A percentile compares a stretch with the other conserved stretches of the same genome.
These are phyloP conservation scores for Patella caerulea DNA, from an alignment of 2,888 invertebrate species.

Conservation along the genomic window DNA sequence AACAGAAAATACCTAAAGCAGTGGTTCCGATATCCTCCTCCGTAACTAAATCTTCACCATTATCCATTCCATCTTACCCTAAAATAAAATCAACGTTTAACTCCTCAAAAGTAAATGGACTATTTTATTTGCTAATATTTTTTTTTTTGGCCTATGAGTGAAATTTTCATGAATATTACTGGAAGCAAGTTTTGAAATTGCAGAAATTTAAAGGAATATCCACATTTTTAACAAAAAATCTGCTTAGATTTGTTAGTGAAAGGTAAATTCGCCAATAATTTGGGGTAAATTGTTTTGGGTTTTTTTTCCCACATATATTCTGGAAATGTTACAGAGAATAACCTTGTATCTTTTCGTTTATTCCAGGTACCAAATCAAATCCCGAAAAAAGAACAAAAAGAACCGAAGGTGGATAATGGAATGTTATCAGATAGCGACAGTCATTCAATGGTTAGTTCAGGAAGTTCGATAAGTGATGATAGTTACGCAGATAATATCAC, in stretches of 20 bases:
- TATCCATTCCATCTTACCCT: conserved; percentile 13
- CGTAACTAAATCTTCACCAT: conserved; percentile 22
- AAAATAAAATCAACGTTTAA: neutral
- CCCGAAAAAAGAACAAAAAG: neutral
- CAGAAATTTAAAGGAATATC: too few relatives aligned
- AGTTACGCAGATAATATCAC: conserved; percentile 26
- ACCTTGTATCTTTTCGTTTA: neutral
- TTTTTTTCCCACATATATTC: too few relatives aligned
- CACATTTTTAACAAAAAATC: too few relatives aligned
- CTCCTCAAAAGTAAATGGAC: neutral
- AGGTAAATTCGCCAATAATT: too few relatives aligned
- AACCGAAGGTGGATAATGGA: conserved; percentile 21
- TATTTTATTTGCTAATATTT: too few relatives aligned
- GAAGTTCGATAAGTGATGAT: conserved; percentile 39
- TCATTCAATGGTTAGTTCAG: conserved; percentile 37
- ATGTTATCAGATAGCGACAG: conserved; percentile 36
- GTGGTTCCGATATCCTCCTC: conserved; percentile 17
- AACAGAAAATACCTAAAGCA: conserved; percentile 16
- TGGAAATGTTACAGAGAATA: too few relatives aligned
- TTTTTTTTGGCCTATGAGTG: too few relatives aligned
- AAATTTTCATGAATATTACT: too few relatives aligned
- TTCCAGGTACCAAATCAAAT: conserved; percentile 9
- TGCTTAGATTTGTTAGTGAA: too few relatives aligned
- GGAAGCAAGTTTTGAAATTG: too few relatives aligned
- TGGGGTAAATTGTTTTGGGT: too few relatives aligned